A percentile compares a stretch with the other conserved stretches of the same genome.
phyloP scores from a whole-genome alignment of 2,113 vertebrate species.

The Stigmatopora argus region DNA sequence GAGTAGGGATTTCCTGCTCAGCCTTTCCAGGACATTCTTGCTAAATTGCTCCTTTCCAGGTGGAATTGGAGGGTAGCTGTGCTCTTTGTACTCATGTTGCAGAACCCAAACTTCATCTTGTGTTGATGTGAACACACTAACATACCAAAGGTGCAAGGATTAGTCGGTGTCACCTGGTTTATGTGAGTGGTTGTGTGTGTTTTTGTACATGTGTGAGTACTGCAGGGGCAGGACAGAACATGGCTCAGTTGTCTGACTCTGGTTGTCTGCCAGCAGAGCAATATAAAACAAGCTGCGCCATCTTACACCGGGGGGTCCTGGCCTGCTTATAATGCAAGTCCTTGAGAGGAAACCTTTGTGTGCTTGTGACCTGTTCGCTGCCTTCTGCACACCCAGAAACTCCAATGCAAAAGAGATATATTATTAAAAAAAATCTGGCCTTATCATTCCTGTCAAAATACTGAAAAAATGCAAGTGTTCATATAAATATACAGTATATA shows the following conservation, averaged over 20 bases:
- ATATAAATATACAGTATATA: no score
- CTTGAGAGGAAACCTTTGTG: conserved; percentile 45
- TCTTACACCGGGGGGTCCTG: conserved; percentile 58
- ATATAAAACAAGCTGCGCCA: conserved; percentile 64
- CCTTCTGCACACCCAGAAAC: conserved; percentile 10
- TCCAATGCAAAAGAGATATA: neutral
- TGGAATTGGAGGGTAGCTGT: conserved; percentile 31
- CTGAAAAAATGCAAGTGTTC: no score
- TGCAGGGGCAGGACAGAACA: conserved; percentile 42
- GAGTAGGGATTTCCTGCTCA: conserved; percentile 67
- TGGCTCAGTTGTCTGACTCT: conserved; percentile 51
- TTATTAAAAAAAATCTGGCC: neutral
- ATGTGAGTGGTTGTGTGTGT: conserved; percentile 23
- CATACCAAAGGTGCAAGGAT: conserved; percentile 37
- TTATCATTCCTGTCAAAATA: neutral
- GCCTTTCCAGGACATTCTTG: conserved; percentile 56
- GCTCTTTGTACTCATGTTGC: conserved; percentile 6
- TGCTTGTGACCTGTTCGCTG: conserved; percentile 12
- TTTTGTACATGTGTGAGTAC: conserved; percentile 25
- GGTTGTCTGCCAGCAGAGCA: conserved; percentile 54
- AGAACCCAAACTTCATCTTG: conserved; percentile 13
- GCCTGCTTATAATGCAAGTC: conserved; percentile 48
- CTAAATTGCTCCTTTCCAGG: conserved; percentile 60
- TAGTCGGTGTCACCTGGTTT: conserved; percentile 38
- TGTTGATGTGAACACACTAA: conserved; percentile 13